Conservation (phyloP, 2,888 invertebrate species). For the Dicycla oo region DNA sequence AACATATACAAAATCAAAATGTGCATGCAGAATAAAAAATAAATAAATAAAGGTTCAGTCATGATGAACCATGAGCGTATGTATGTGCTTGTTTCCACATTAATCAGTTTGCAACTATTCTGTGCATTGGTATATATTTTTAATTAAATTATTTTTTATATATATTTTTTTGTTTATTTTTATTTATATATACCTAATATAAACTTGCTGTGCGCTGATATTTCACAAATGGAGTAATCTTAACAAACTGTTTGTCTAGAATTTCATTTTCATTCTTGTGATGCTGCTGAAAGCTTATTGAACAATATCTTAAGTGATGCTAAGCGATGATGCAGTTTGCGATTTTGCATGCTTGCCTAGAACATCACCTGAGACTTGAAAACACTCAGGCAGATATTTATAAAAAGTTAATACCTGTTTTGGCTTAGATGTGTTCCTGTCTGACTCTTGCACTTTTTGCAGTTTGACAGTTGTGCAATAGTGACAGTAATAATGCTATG, state of each 20-base stretch:
- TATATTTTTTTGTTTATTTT: no score
- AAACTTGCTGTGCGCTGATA: slow-evolving; percentile 1
- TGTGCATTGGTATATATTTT: not conserved
- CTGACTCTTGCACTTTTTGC: not conserved
- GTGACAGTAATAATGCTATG: not conserved
- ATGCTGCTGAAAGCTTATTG: no score
- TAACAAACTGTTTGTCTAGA: not conserved
- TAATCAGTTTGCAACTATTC: not conserved
- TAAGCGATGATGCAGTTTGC: not conserved
- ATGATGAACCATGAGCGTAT: not conserved
- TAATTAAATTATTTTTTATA: not conserved
- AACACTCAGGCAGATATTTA: not conserved
- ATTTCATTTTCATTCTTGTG: not conserved
- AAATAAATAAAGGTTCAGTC: not conserved
- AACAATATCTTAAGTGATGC: not conserved
- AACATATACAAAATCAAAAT: not conserved
- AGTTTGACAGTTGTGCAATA: not conserved
- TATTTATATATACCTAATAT: not conserved
- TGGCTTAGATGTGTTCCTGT: not conserved
- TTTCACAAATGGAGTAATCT: not conserved
- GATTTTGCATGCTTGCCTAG: not conserved
- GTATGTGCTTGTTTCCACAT: not conserved
- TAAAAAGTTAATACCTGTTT: not conserved
- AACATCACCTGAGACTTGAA: not conserved
- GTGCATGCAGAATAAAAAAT: not conserved